Evolutionary conservation across 2,888 invertebrate genomes (phyloP).

Genomic region (Aspidiotus rigidus): DNA sequence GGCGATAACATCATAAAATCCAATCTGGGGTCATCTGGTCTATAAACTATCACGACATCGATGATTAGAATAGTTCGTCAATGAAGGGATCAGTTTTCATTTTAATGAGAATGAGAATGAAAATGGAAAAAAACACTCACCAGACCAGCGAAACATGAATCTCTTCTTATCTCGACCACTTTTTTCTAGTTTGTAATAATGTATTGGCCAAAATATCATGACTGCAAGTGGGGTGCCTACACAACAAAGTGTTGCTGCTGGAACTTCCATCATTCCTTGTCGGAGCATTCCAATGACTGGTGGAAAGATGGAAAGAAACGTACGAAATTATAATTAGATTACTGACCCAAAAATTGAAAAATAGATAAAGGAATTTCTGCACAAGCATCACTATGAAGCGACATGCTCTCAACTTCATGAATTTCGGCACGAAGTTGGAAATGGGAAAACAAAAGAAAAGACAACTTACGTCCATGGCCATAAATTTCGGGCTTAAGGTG

Average conservation of each 20-base stretch:
- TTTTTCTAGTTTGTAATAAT: conserved; percentile 1
- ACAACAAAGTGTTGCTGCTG: conserved; percentile 16
- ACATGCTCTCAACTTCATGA: background rate
- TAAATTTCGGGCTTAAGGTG: conserved; percentile 33
- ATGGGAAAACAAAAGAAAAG: background rate
- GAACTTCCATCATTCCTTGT: conserved; percentile 28
- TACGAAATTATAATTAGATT: background rate
- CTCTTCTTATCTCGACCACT: conserved; percentile 1
- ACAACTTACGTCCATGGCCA: conserved; percentile 19
- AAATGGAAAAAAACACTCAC: background rate
- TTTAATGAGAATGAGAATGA: background rate
- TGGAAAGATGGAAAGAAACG: background rate
- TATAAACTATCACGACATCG: conserved; percentile 21
- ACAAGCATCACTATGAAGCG: background rate
- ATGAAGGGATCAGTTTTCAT: too few relatives aligned
- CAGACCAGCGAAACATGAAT: background rate
- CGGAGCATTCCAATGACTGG: conserved; percentile 28
- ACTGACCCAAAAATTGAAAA: background rate
- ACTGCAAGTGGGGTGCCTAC: conserved; percentile 3
- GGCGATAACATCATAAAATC: conserved; percentile 20
- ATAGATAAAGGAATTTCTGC: background rate
- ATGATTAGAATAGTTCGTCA: background rate
- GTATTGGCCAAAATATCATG: conserved; percentile 8
- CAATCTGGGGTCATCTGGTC: conserved; percentile 33
- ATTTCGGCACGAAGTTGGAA: background rate